Evolutionary conservation across 1,140 invertebrate species (phyloP).

Genomic region (Andricus grossulariae): DNA sequence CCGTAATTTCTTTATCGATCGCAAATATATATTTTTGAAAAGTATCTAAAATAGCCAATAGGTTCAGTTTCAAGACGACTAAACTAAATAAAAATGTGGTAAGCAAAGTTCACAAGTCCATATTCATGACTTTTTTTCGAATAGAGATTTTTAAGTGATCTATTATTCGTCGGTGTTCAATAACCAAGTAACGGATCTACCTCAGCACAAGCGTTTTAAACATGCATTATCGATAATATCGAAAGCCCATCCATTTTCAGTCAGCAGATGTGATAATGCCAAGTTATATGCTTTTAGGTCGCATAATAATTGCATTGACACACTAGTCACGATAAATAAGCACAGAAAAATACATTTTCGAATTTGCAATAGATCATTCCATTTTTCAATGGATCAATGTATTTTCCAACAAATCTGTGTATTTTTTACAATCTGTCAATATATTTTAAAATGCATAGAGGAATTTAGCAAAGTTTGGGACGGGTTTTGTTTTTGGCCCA

Average conservation of each 20-base stretch:
- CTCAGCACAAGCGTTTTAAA: not conserved
- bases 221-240: constrained; percentile 15
- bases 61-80: no score
- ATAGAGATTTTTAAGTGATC: not conserved
- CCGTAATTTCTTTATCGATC: no score
- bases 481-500: no score
- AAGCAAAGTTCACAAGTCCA: no score
- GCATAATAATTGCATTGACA: constrained; percentile 2
- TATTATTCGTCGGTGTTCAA: not conserved
- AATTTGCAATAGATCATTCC: not conserved
- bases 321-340: not conserved
- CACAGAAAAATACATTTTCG: not conserved
- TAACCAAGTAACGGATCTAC: not conserved
- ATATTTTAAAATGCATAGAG: no score
- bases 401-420: no score
- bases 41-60: no score
- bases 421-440: no score
- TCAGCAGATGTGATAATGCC: constrained; percentile 15
- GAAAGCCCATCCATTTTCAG: constrained; percentile 22
- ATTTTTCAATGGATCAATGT: not conserved
- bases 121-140: not conserved
- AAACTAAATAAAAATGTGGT: no score
- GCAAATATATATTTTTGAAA: no score
- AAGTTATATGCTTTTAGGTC: constrained; percentile 2
- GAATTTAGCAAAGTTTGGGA: no score